Evolutionary conservation across 1,140 invertebrate species (phyloP).

Genomic region (Solen grandis): DNA sequence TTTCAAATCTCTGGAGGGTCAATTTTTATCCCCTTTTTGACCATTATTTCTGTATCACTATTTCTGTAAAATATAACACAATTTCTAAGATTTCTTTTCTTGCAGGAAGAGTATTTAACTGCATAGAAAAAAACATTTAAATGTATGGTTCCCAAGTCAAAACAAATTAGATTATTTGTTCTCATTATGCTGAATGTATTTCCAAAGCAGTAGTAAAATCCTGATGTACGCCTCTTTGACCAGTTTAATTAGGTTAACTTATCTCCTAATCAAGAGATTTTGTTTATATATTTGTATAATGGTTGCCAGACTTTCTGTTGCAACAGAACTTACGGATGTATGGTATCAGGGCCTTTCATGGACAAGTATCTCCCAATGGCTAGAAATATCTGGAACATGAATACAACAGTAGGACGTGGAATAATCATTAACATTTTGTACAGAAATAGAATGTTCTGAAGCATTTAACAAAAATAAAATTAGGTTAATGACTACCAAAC

Average conservation of each 20-base stretch:
- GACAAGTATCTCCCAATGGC: constrained; percentile 47
- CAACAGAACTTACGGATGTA: constrained; percentile 41
- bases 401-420: no score
- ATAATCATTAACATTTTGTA: no score
- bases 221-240: not conserved
- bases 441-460: no score
- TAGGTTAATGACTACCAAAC: no score
- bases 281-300: not conserved
- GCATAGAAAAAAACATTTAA: not conserved
- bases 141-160: not conserved
- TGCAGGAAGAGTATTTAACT: no score
- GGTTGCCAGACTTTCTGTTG: not conserved
- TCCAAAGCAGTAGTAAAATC: not conserved
- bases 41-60: no score
- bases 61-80: no score
- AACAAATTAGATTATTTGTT: not conserved
- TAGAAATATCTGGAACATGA: constrained; percentile 25
- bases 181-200: not conserved
- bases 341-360: constrained; percentile 18
- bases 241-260: not conserved
- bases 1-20: no score
- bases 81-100: no score
- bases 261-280: not conserved
- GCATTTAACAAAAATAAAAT: no score
- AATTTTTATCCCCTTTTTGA: no score